Conservation (phyloP, 2,888 invertebrate genomes). For the Drosophila vallismaia region DNA sequence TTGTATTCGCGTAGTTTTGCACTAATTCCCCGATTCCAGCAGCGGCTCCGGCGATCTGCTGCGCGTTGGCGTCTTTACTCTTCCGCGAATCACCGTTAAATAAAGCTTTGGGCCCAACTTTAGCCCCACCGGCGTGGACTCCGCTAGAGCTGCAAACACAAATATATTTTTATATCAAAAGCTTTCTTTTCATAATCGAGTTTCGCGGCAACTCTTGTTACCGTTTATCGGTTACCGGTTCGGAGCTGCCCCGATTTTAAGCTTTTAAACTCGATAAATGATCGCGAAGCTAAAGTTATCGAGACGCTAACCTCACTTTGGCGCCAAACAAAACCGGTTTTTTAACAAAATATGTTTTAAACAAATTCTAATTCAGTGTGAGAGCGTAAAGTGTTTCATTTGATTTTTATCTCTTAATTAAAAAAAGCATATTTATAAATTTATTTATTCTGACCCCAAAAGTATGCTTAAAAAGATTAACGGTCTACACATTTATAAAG, state of each 20-base stretch:
- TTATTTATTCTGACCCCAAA: slow-evolving; percentile 21
- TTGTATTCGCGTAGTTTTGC: slow-evolving; percentile 66
- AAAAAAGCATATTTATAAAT: neutral
- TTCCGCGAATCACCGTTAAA: slow-evolving; percentile 84
- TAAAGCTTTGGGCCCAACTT: slow-evolving; percentile 62
- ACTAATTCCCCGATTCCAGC: slow-evolving; percentile 60
- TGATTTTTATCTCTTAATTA: neutral
- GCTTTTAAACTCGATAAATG: slow-evolving; percentile 5
- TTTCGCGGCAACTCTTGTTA: too few species aligned
- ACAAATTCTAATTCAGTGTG: slow-evolving; percentile 10
- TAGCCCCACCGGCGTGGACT: slow-evolving; percentile 33
- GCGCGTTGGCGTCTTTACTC: slow-evolving; percentile 59
- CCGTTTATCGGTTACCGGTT: too few species aligned
- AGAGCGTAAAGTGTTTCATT: slow-evolving; percentile 31
- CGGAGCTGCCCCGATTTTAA: too few species aligned
- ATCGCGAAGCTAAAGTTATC: neutral
- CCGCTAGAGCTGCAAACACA: slow-evolving; percentile 3
- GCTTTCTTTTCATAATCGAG: too few species aligned
- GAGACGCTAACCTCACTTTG: too few species aligned
- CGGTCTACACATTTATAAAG: neutral
- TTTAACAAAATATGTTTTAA: neutral
- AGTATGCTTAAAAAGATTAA: slow-evolving; percentile 22
- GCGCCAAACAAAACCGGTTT: slow-evolving; percentile 16
- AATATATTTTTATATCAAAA: too few species aligned
- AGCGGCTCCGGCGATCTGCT: slow-evolving; percentile 43